Evolutionary conservation across 2,888 invertebrate genomes (phyloP), one percentile per base, ranked within the genome.

Genomic region (Petrophora chlorosata): DNA sequence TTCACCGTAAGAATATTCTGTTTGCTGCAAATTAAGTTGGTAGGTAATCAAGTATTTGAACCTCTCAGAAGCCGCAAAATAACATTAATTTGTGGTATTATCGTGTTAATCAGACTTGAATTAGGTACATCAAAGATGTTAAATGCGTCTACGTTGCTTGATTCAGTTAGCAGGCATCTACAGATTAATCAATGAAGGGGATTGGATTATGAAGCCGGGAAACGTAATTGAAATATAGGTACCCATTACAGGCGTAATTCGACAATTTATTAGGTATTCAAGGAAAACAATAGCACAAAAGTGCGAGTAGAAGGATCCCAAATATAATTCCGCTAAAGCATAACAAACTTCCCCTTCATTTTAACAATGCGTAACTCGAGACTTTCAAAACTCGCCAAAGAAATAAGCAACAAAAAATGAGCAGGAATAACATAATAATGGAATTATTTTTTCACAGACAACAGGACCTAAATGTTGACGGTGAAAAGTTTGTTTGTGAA

Each of bases 401-500:
- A 70, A 73, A 67, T 59, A 69, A 65, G 53, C 59, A 68, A 70
- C 67, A 61, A 69, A 66, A 67, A 71, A 61, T 45, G 48, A 23
- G 36, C 35, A 40, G 62, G 65, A 71, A 74, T 75, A 74, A 74
- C 70, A 73, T n/a, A 75, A 75, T 73, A 67, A 74, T 69, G 57
- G 56, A 70, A 76, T 77, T 75, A 76, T 79, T 79, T 46, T 46
- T 19, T n/a, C 25, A 43, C 49, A 33, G 29, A 34, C 39, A 36
- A 32, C 32, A 69, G 63, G 62, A 64, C 56, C 59, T 70, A 73
- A 70, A 61, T 66, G 61, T 50, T 39, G 39, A 43, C 29, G 36
- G 10, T 32, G 39, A 30, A 39, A 50, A 65, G 67, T 73, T 73
- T 76, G 67, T 74, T 66, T 65, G 57, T 46, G 56, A 64, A 67